Conservation (phyloP, 2,888 invertebrate species). For the Ophion ellenae region DNA sequence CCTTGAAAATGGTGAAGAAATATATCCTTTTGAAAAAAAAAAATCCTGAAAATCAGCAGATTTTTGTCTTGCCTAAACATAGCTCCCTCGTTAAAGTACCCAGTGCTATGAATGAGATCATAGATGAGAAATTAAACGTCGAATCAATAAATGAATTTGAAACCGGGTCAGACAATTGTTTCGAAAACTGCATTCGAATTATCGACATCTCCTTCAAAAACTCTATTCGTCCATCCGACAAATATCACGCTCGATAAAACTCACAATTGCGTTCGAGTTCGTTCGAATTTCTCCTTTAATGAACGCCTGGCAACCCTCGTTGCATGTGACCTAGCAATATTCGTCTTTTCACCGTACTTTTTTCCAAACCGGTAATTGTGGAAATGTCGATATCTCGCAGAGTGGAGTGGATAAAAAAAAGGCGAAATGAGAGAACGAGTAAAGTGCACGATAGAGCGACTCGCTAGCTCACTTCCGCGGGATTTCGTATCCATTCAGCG, state of each 20-base stretch:
- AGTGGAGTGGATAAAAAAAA: constrained; percentile 20
- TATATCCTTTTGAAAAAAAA: too few relatives aligned
- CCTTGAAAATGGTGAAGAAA: too few relatives aligned
- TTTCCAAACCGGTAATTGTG: constrained; percentile 45
- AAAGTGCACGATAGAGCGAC: constrained; percentile 9
- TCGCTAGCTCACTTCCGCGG: constrained; percentile 25
- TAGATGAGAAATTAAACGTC: neutral
- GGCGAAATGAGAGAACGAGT: constrained; percentile 12
- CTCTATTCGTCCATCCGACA: neutral
- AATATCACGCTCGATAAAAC: neutral
- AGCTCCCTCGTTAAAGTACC: too few relatives aligned
- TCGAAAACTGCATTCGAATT: neutral
- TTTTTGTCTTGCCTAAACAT: too few relatives aligned
- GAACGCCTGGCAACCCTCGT: constrained; percentile 18
- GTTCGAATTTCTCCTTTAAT: constrained; percentile 37
- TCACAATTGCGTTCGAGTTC: constrained; percentile 7
- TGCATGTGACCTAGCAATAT: constrained; percentile 48
- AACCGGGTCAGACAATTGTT: neutral
- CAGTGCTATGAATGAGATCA: too few relatives aligned
- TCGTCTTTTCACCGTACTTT: constrained; percentile 8
- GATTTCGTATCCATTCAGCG: constrained; percentile 36
- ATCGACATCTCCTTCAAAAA: neutral
- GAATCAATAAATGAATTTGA: neutral
- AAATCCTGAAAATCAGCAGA: too few relatives aligned
- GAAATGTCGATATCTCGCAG: constrained; percentile 54